Conservation (phyloP, 2,888 invertebrate genomes). For the Trachelus stipa region DNA sequence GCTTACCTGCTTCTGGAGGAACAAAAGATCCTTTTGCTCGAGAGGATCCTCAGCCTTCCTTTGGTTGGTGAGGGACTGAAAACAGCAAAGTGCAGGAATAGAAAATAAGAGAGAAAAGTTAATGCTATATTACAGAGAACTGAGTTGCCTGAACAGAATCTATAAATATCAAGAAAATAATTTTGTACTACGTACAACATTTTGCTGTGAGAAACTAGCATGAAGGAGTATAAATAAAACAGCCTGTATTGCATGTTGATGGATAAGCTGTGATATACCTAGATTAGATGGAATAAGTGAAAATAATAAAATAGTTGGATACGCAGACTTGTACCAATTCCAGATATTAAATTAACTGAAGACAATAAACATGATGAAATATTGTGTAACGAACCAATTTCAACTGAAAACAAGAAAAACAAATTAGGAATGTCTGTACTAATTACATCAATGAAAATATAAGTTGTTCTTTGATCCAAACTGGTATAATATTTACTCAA, state of each 20-base stretch:
- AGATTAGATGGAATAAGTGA: neutral
- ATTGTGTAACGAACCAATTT: neutral
- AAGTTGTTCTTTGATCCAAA: too few species aligned
- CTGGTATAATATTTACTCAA: too few species aligned
- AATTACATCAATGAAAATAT: neutral
- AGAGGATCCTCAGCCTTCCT: neutral
- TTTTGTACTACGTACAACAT: neutral
- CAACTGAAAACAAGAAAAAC: neutral
- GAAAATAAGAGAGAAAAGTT: neutral
- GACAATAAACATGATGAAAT: neutral
- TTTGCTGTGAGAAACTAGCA: neutral
- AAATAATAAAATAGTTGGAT: neutral
- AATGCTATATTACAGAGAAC: neutral
- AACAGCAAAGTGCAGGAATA: constrained; percentile 5
- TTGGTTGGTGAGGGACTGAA: neutral
- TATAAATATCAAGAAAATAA: neutral
- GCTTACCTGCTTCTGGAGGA: neutral
- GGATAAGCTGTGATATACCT: neutral
- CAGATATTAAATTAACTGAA: neutral
- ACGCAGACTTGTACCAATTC: neutral
- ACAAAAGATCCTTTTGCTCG: neutral
- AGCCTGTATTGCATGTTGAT: neutral
- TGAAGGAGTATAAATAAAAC: neutral
- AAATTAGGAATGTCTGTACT: neutral
- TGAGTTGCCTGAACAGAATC: neutral